Evolutionary conservation across 2,113 vertebrate genomes (phyloP).

Genomic region (Elephantulus edwardii): DNA sequence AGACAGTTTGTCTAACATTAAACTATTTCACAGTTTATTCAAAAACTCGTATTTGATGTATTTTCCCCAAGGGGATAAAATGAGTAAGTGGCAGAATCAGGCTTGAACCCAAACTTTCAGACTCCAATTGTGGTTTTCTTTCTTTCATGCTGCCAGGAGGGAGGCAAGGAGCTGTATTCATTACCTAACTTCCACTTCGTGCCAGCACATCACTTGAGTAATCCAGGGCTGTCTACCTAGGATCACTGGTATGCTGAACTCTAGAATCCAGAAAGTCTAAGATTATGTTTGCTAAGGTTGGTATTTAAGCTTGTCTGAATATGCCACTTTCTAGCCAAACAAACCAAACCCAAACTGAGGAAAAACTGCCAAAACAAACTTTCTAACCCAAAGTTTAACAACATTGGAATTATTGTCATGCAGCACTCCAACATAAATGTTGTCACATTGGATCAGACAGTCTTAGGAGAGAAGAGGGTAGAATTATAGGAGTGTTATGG

Average conservation of each 20-base stretch:
- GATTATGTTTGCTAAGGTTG: conserved; percentile 46
- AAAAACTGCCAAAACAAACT: conserved; percentile 77
- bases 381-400: conserved; percentile 71
- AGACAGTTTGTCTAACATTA: not conserved
- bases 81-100: not conserved
- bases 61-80: conserved; percentile 32
- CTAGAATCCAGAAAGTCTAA: conserved; percentile 52
- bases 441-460: conserved; percentile 45
- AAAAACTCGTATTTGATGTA: conserved; percentile 26
- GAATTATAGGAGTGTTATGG: not conserved
- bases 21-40: conserved; percentile 1
- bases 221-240: conserved; percentile 57
- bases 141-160: not conserved
- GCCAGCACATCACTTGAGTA: conserved; percentile 1
- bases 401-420: conserved; percentile 60
- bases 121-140: not conserved
- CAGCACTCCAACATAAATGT: conserved; percentile 68
- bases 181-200: not conserved
- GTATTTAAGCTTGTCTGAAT: conserved; percentile 74
- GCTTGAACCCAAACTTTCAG: not conserved
- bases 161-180: not conserved
- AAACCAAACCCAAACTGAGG: conserved; percentile 62
- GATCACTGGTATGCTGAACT: conserved; percentile 4
- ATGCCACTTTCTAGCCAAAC: conserved; percentile 67
- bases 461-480: conserved; percentile 45